Evolutionary conservation across 1,140 invertebrate species (phyloP).

Genomic region (Homarus americanus): DNA sequence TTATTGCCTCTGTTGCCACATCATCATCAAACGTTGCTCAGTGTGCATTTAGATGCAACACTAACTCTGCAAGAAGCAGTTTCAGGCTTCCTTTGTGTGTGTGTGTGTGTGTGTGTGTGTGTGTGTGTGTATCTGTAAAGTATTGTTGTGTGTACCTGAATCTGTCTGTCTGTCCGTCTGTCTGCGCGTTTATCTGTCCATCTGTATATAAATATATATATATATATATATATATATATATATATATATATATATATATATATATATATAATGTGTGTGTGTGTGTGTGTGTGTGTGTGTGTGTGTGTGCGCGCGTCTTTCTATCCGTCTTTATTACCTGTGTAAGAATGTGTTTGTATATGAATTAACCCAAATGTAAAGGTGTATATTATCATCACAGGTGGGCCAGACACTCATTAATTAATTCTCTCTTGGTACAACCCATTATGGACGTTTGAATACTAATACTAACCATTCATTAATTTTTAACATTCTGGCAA

Average conservation of each 20-base stretch:
- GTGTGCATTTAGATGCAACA: neutral
- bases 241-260: neutral
- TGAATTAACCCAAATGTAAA: neutral
- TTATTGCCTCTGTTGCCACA: neutral
- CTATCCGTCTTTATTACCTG: neutral
- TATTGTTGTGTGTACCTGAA: neutral
- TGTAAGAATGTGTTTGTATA: neutral
- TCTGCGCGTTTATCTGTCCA: neutral
- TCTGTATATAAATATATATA: neutral
- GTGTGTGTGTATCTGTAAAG: neutral
- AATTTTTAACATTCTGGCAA: neutral
- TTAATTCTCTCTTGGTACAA: neutral
- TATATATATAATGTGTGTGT: neutral
- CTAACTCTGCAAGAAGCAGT: neutral
- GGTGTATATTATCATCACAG: neutral
- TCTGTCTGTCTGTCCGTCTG: neutral
- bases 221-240: neutral
- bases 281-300: neutral
- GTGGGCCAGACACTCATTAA: neutral
- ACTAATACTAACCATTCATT: neutral
- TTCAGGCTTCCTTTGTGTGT: neutral
- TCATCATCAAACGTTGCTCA: neutral
- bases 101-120: neutral
- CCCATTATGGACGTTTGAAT: too few relatives aligned
- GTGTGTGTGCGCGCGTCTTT: neutral